These are phyloP conservation scores for Thera obeliscata DNA, from an alignment of 2,888 invertebrate species.

Conservation along the genomic window DNA sequence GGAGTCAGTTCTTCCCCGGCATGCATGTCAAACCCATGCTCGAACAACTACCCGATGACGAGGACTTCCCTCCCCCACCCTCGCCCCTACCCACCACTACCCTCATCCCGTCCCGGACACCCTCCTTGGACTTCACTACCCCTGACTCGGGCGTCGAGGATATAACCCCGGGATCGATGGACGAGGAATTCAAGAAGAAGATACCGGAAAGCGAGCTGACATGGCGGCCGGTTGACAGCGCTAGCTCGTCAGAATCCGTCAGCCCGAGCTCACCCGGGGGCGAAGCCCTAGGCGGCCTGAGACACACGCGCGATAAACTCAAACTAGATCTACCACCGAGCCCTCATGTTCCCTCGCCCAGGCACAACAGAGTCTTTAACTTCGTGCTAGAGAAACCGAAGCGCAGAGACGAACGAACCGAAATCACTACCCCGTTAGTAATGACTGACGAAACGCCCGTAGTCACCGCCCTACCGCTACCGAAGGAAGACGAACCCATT, in stretches of 20 bases:
- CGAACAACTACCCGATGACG: constrained; percentile 58
- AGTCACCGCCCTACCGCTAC: constrained; percentile 58
- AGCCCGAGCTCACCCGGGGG: constrained; percentile 75
- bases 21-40: constrained; percentile 69
- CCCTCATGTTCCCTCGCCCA: constrained; percentile 75
- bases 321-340: constrained; percentile 88
- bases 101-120: constrained; percentile 55
- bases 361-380: constrained; percentile 73
- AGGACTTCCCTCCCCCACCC: constrained; percentile 57
- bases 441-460: constrained; percentile 77
- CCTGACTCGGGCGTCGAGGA: constrained; percentile 87
- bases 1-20: constrained; percentile 90
- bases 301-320: constrained; percentile 89
- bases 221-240: constrained; percentile 69
- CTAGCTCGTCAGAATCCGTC: constrained; percentile 75
- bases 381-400: constrained; percentile 74
- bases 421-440: constrained; percentile 63
- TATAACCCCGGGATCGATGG: constrained; percentile 80
- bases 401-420: constrained; percentile 50
- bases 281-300: constrained; percentile 86
- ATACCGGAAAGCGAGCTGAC: constrained; percentile 51
- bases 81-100: constrained; percentile 54
- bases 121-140: constrained; percentile 80
- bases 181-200: constrained; percentile 68
- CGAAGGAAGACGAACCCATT: constrained; percentile 58